Base-by-base conservation (phyloP, 2,888 invertebrate species). In the Heterodera filipjevi region DNA sequence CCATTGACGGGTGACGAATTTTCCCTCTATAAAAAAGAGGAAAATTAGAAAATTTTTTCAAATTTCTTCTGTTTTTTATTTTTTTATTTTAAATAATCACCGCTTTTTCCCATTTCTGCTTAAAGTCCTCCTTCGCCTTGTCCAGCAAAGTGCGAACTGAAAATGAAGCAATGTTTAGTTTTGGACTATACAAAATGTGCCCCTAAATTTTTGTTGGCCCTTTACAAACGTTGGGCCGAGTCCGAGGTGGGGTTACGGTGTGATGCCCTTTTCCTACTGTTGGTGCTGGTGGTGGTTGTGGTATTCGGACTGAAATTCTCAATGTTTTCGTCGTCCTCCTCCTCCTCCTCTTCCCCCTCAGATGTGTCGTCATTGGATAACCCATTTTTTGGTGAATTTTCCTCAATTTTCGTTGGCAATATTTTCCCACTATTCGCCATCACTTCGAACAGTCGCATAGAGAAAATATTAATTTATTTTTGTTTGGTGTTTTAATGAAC, bases 1-100 rank as follows among this genome's bases (percentile, higher is more conserved):
- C 97, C 96, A 87, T 96, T 97, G 92, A 97, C 97, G 92, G 32
- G 33, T 6, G 68, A 68, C 16, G 22, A 68, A 68, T 33, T 68
- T 14, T 68, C 33, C 3, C 68, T 3, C 68, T 35, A n/a, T n/a
- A n/a, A n/a, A n/a, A n/a, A n/a, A n/a, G n/a, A n/a, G n/a, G n/a
- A n/a, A n/a, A n/a, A n/a, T n/a, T n/a, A n/a, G n/a, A n/a, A n/a
- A n/a, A n/a, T n/a, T n/a, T n/a, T n/a, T n/a, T n/a, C n/a, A n/a
- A n/a, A n/a, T n/a, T n/a, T n/a, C n/a, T n/a, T n/a, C n/a, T n/a
- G n/a, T n/a, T n/a, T n/a, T n/a, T n/a, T n/a, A n/a, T n/a, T n/a
- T n/a, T n/a, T n/a, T n/a, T n/a, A n/a, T n/a, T n/a, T 14, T 64
- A 14, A 64, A 2, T 27, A 27, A n/a, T 66, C n/a, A 66, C 87